phyloP scores from a whole-genome alignment of 2,113 vertebrate genomes.

The Epinephelus fuscoguttatus region DNA sequence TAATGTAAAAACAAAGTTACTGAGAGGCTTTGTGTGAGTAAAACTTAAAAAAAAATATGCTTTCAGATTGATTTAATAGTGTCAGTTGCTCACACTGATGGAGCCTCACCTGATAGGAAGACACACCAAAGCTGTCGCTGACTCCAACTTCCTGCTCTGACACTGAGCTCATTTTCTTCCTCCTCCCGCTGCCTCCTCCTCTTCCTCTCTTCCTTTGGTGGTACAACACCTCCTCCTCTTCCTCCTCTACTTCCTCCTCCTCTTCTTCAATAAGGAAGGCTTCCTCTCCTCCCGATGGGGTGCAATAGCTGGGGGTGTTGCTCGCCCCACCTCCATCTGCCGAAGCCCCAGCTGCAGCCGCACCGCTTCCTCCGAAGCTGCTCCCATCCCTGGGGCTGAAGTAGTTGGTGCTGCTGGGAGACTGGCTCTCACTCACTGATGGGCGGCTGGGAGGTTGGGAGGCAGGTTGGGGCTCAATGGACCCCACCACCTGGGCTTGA shows the following conservation, averaged over 20 bases:
- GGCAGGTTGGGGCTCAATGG: conserved; percentile 68
- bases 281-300: conserved; percentile 81
- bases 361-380: conserved; percentile 67
- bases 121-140: conserved; percentile 87
- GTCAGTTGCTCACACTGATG: neutral
- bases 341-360: conserved; percentile 51
- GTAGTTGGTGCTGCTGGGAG: conserved; percentile 94
- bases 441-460: conserved; percentile 77
- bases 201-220: conserved; percentile 78
- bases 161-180: conserved; percentile 75
- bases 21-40: neutral
- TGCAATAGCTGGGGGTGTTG: conserved; percentile 84
- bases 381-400: conserved; percentile 89
- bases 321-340: conserved; percentile 70
- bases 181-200: conserved; percentile 69
- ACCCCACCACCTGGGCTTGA: conserved; percentile 34
- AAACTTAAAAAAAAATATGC: neutral
- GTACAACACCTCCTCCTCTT: conserved; percentile 80
- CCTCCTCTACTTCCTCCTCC: conserved; percentile 77
- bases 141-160: conserved; percentile 88
- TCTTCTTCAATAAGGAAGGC: conserved; percentile 82
- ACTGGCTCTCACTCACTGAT: conserved; percentile 88
- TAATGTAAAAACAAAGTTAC: neutral
- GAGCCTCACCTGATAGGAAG: conserved; percentile 81
- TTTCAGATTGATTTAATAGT: neutral